These are phyloP conservation scores for Actinernus sp. DNA, from an alignment of 92 coral and sea anemone genomes.

Conservation along the genomic window DNA sequence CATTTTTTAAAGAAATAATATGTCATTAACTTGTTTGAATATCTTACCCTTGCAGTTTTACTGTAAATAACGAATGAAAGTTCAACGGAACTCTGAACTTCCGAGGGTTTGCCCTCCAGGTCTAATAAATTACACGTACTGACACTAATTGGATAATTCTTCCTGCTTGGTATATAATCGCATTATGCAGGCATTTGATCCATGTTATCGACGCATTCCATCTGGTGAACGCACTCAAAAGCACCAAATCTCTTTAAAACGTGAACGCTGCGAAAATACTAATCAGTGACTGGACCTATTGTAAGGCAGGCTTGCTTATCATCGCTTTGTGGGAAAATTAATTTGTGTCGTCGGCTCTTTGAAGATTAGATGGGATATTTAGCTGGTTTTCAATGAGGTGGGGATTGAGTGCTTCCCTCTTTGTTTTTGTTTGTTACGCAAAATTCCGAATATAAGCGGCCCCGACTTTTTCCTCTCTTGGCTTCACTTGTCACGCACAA, in stretches of 20 bases:
- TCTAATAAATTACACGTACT: slow-evolving; percentile 67
- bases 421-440: too few relatives aligned
- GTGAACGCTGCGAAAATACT: background rate
- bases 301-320: slow-evolving; percentile 7
- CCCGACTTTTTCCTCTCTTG: too few relatives aligned
- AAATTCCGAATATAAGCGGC: too few relatives aligned
- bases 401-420: too few relatives aligned
- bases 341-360: slow-evolving; percentile 84
- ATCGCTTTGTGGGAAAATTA: slow-evolving; percentile 41
- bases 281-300: background rate
- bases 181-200: slow-evolving; percentile 69
- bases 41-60: too few relatives aligned
- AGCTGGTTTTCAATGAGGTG: slow-evolving; percentile 11
- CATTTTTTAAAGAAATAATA: too few relatives aligned
- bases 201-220: slow-evolving; percentile 65
- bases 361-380: slow-evolving; percentile 19
- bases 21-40: too few relatives aligned
- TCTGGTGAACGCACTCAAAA: slow-evolving; percentile 47
- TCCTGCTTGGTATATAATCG: slow-evolving; percentile 74
- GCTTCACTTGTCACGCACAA: too few relatives aligned
- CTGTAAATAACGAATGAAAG: too few relatives aligned
- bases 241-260: background rate
- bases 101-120: slow-evolving; percentile 42
- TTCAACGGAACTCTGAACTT: too few relatives aligned
- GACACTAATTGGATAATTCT: slow-evolving; percentile 89